Conservation (phyloP, 2,797 vertebrate genomes). For the Mormyrops attenuatus region DNA sequence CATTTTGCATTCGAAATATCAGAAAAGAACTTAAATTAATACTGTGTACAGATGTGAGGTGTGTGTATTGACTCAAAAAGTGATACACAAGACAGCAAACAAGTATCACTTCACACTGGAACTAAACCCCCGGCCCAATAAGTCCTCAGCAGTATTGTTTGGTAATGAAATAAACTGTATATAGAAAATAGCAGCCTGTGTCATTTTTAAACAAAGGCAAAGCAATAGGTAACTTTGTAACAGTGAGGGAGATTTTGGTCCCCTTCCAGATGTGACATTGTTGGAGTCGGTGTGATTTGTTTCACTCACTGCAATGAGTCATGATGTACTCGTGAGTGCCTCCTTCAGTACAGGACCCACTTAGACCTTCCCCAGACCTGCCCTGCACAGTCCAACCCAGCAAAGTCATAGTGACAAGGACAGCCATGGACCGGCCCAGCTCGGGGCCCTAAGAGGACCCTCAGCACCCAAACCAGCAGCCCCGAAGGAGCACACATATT, state of each 20-base stretch:
- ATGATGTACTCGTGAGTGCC: not conserved
- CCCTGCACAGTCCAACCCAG: not conserved
- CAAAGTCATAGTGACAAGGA: not conserved
- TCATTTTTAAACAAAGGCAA: not conserved
- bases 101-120: not conserved
- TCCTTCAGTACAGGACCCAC: not conserved
- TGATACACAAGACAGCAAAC: not conserved
- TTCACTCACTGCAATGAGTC: not conserved
- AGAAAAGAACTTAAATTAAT: not conserved
- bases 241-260: not conserved
- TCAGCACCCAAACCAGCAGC: not conserved
- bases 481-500: not conserved
- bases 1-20: not conserved
- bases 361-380: not conserved
- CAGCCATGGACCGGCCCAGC: not conserved
- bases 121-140: not conserved
- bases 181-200: not conserved
- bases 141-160: not conserved
- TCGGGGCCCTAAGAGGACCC: not conserved
- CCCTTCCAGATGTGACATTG: not conserved
- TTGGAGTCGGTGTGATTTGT: not conserved
- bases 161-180: not conserved
- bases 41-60: not conserved
- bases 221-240: not conserved
- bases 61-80: not conserved